Percentiles rank a stretch among this genome's conserved stretches.
Conservation (phyloP, 1,140 invertebrate species). For the Subanguina moxae region DNA sequence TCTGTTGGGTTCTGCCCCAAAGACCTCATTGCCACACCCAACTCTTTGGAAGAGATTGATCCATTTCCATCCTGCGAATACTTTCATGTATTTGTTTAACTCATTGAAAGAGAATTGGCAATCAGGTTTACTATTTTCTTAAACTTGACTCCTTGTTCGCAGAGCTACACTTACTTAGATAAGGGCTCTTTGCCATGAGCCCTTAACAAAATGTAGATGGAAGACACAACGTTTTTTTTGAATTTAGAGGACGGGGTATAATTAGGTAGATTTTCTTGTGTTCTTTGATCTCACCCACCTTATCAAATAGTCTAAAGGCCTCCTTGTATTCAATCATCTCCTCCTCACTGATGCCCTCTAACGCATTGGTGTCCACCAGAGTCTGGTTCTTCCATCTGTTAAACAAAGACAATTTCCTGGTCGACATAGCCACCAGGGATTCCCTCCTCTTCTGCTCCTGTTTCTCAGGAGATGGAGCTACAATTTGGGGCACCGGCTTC, state of each 20-base stretch:
- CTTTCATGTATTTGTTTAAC: too few species aligned
- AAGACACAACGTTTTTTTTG: too few species aligned
- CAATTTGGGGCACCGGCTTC: background rate
- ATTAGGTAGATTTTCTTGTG: too few species aligned
- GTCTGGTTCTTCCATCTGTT: conserved; percentile 46
- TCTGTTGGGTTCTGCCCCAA: conserved; percentile 58
- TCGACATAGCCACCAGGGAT: conserved; percentile 39
- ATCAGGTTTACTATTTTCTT: too few species aligned
- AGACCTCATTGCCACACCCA: conserved; percentile 58
- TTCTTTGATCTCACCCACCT: too few species aligned
- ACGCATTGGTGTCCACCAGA: conserved; percentile 16
- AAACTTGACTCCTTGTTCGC: too few species aligned
- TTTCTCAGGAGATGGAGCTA: background rate
- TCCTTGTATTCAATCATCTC: conserved; percentile 67
- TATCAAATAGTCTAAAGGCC: conserved; percentile 57
- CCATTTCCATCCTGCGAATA: conserved; percentile 58
- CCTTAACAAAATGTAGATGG: too few species aligned
- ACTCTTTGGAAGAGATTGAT: conserved; percentile 58
- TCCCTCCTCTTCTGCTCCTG: conserved; percentile 15
- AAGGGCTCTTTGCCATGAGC: too few species aligned
- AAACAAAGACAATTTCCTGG: conserved; percentile 39
- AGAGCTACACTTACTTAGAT: too few species aligned
- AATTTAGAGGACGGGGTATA: too few species aligned
- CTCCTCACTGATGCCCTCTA: conserved; percentile 44
- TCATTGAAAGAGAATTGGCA: too few species aligned